Evolutionary conservation across 2,797 vertebrate genomes (phyloP).

Genomic region (Galaxias olidus): DNA sequence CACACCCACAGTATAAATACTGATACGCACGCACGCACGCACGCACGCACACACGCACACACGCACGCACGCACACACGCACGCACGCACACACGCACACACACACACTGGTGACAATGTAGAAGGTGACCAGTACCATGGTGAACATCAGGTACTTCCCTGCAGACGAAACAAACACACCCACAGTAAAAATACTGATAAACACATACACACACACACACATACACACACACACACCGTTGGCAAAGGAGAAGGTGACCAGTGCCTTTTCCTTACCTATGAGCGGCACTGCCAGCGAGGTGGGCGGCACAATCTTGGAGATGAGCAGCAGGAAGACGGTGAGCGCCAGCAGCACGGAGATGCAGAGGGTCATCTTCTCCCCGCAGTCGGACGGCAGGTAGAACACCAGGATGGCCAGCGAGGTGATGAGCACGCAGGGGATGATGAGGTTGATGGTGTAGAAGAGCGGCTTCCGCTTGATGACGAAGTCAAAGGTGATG

Average conservation of each 20-base stretch:
- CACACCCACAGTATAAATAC: background rate
- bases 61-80: conserved; percentile 3
- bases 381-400: conserved; percentile 81
- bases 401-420: conserved; percentile 79
- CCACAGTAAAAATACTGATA: background rate
- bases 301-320: conserved; percentile 82
- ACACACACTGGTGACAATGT: background rate
- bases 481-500: conserved; percentile 81
- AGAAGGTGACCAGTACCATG: too few species aligned
- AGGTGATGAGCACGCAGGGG: conserved; percentile 80
- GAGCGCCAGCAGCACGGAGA: conserved; percentile 80
- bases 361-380: conserved; percentile 81
- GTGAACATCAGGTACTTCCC: background rate
- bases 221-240: background rate
- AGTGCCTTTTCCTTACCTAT: conserved; percentile 63
- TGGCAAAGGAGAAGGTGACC: too few species aligned
- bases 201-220: background rate
- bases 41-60: conserved; percentile 8
- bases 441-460: conserved; percentile 83
- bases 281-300: conserved; percentile 80
- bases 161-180: background rate
- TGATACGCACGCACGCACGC: background rate
- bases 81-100: background rate
- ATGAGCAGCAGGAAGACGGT: conserved; percentile 83
- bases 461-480: conserved; percentile 80